phyloP scores from a whole-genome alignment of 2,888 invertebrate species.

The Prenolepis imparis region DNA sequence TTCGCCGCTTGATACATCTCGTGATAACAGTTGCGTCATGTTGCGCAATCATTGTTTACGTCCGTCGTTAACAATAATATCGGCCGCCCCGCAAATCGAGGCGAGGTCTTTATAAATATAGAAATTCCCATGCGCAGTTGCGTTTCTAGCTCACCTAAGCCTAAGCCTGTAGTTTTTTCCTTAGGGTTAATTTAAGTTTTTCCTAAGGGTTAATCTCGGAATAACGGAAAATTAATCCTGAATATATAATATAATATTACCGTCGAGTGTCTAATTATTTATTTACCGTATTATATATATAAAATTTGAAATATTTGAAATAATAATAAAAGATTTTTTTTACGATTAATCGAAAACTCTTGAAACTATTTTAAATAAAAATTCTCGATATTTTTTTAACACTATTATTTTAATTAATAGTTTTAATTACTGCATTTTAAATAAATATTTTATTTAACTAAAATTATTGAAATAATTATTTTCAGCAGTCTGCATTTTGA shows the following conservation, averaged over 20 bases:
- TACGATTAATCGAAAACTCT: background rate
- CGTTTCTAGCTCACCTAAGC: conserved; percentile 41
- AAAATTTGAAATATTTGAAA: background rate
- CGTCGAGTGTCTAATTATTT: background rate
- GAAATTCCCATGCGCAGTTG: conserved; percentile 33
- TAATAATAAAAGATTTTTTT: background rate
- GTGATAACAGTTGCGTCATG: conserved; percentile 72
- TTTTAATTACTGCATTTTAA: background rate
- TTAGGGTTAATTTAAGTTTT: too few species aligned
- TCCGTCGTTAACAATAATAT: conserved; percentile 69
- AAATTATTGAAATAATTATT: background rate
- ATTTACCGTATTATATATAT: background rate
- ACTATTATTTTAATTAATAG: background rate
- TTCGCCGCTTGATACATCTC: conserved; percentile 40
- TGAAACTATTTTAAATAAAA: background rate
- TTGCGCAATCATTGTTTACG: conserved; percentile 76
- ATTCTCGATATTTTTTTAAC: background rate
- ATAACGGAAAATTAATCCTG: conserved; percentile 17
- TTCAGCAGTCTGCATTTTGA: background rate
- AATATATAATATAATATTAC: background rate
- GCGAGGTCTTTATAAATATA: conserved; percentile 55
- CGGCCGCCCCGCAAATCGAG: conserved; percentile 25
- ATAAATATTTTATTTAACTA: background rate
- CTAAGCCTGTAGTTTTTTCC: background rate
- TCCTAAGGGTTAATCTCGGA: background rate